Evolutionary conservation across 1,140 invertebrate species (phyloP), one percentile per base, ranked within the genome.

Genomic region (Trialeurodes vaporariorum): DNA sequence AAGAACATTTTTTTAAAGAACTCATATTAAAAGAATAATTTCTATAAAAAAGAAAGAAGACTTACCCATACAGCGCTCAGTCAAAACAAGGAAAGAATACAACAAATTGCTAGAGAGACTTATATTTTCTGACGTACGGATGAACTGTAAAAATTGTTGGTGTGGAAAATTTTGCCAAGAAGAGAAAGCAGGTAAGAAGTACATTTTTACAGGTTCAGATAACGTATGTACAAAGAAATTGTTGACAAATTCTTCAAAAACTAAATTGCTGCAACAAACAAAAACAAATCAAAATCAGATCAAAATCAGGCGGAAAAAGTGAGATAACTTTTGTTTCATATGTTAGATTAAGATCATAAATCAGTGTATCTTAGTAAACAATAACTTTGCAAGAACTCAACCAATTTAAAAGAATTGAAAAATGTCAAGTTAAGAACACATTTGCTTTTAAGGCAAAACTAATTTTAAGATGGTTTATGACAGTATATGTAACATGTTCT

Each of bases 131-230:
- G 34, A 49, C 5, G 67, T 24, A 2, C 25, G 63, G 25, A 74
- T 61, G 13, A 66, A 61, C 9, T 67, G 58, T 59, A 76, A 69
- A 0, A 85, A 70, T 13, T 79, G 70, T 1, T 79, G 67, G 70
- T 82, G 84, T 1, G 84, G 84, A 71, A 86, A 84, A 25, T 76
- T 75, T 0, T 72, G 12, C 23, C 78, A 77, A 17, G 80, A 75
- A 0, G 78, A 76, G 34, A 86, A 68, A 0, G 82, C 81, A 23
- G 84, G 84, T 49, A 86, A 62, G 5, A 85, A 73, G 71, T 79
- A 86, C 74, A 81, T 76, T 27, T 81, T 79, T 24, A 86, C 76
- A 0, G 84, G 79, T 65, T 85, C 83, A 2, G 79, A 81, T 68
- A 83, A 81, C 0, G 81, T 77, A 27, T 77, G 77, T 65, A 80